phyloP scores from a whole-genome alignment of 2,888 invertebrate species.

The Micoletzkya japonica region DNA sequence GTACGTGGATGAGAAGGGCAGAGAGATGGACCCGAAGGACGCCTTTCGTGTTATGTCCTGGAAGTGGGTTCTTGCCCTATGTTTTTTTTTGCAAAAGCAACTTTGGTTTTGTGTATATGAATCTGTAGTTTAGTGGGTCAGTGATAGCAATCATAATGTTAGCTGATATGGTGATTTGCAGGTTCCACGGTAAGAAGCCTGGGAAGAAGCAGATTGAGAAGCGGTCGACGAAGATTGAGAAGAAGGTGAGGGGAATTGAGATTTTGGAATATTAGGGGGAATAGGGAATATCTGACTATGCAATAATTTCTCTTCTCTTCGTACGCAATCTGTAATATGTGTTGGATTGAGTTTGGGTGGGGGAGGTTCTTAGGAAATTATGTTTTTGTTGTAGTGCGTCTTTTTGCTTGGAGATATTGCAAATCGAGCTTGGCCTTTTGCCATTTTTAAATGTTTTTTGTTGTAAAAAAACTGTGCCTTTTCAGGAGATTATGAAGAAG shows the following conservation, averaged over 20 bases:
- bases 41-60: slow-evolving; percentile 75
- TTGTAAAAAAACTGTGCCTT: no score
- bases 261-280: neutral
- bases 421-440: no score
- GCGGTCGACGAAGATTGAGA: slow-evolving; percentile 84
- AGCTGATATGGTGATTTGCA: no score
- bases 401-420: no score
- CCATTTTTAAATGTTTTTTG: slow-evolving; percentile 74
- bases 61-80: slow-evolving; percentile 46
- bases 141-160: neutral
- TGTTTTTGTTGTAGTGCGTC: no score
- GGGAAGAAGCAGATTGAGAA: slow-evolving; percentile 98
- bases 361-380: no score
- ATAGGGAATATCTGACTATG: neutral
- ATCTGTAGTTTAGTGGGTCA: neutral
- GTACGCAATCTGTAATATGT: neutral
- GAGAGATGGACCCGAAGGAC: slow-evolving; percentile 88
- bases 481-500: slow-evolving; percentile 44
- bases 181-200: slow-evolving; percentile 98
- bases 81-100: neutral
- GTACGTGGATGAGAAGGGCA: slow-evolving; percentile 94
- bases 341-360: neutral
- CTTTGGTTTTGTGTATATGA: neutral
- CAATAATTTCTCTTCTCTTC: neutral
- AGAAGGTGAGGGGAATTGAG: slow-evolving; percentile 43